Base-by-base conservation (phyloP, 1,140 invertebrate species). In the Dendrolimus kikuchii region DNA sequence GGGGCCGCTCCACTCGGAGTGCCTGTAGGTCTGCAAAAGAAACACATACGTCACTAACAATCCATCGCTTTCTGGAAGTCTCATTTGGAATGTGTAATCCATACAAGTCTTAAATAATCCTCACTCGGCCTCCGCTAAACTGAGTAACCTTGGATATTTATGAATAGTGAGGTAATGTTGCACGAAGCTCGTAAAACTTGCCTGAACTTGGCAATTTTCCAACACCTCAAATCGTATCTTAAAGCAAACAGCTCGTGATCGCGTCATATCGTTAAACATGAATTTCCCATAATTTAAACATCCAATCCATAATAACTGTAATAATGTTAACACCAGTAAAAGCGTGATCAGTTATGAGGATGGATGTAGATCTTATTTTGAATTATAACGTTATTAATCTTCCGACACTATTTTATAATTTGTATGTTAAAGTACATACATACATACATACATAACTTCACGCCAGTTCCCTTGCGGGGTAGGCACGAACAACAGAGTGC, bases 1-100 rank as follows among this genome's bases (percentile, higher is more conserved):
- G 45, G 96, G 96, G 55, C 96, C 97, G 41, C 87, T 91, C 92
- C 93, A 99, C 86, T 98, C 96, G 0, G 94, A 89, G 76, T 98
- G 95, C 71, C 92, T 95, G 89, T 97, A 97, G 9, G 94, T 93
- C 94, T 97, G 71, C 36, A 73, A 69, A 71, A 46, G 59, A 72
- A 61, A 60, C 37, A 59, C 55, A 10, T 6, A 41, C 10, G 40
- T 51, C 7, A 43, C 40, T 4, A 42, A 7, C 8, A 5, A 45
- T 9, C 39, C 41, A 43, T 7, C 36, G 45, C 5, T 8, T 7
- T 38, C 38, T 44, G 4, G 36, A 44, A 4, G 38, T 38, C 10
- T n/a, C 36, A 40, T 49, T 37, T 47, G n/a, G 41, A 38, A 38
- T n/a, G 39, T 50, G 44, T 44, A 51, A 46, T 23, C 23, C 39